phyloP scores from a whole-genome alignment of 2,888 invertebrate genomes.

The Laothoe populi region DNA sequence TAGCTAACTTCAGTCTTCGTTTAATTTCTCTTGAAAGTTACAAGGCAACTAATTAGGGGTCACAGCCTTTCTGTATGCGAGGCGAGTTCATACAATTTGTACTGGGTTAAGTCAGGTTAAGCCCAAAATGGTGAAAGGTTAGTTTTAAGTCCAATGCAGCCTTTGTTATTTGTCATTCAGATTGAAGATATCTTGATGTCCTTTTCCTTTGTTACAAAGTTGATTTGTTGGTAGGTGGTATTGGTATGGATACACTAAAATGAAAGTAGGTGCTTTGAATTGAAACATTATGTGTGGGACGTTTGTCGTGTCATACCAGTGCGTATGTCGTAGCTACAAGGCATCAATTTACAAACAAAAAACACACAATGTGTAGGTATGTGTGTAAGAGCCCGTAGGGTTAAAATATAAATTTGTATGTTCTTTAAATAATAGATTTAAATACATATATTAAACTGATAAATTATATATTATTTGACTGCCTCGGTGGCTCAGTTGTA shows the following conservation, averaged over 20 bases:
- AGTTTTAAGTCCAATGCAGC: not conserved
- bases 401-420: too few species aligned
- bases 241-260: too few species aligned
- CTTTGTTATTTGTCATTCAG: not conserved
- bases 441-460: too few species aligned
- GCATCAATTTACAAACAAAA: too few species aligned
- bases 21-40: constrained; percentile 35
- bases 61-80: not conserved
- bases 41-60: not conserved
- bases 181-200: not conserved
- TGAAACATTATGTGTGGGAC: not conserved
- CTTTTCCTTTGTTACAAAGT: not conserved
- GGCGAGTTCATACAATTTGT: not conserved
- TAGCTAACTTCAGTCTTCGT: constrained; percentile 28
- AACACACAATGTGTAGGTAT: too few species aligned
- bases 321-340: too few species aligned
- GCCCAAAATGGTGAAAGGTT: not conserved
- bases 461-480: too few species aligned
- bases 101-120: not conserved
- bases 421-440: too few species aligned
- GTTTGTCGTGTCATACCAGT: too few species aligned
- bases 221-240: not conserved
- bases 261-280: not conserved
- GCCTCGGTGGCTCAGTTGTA: too few species aligned
- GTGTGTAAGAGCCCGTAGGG: too few species aligned